Base-by-base conservation (phyloP, 2,888 invertebrate species). In the Hirtodrosophila trivittata region DNA sequence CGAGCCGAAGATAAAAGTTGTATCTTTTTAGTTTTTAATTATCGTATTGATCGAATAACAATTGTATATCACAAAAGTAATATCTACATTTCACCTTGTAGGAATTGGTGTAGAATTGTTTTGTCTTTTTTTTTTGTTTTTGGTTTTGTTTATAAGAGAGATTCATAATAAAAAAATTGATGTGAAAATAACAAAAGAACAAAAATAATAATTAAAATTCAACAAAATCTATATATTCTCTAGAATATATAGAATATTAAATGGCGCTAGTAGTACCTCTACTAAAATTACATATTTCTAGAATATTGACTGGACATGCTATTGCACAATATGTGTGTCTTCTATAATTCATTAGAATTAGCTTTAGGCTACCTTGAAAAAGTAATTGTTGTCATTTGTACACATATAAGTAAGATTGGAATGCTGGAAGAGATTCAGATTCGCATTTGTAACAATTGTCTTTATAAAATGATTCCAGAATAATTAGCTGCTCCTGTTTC, bases 71-170 rank as follows among this genome's bases (percentile, higher is more conserved):
- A 82, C 82, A 82, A 82, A 82, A 82, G 87, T 82, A 85, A 82
- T 82, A 85, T 87, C 83, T 82, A 82, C 87, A 82, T 82, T 82
- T 82, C 85, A 82, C 81, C 81, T 82, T 86, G 47, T 66, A 82
- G 81, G 87, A 84, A 66, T 74, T 75, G 77, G 81, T 80, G 86
- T 83, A 76, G 86, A 67, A 59, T 39, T 58, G 66, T 75, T 67
- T 71, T 72, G 41, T 71, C 57, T 71, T 60, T 38, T 56, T 69
- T 46, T 46, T 65, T 51, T 28, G 28, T 9, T 8, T n/a, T 28
- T 28, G 1, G 18, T 21, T 21, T 21, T 21, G 2, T 21, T 21
- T 3, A 3, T 5, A 21, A 39, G 37, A 74, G 69, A 75, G 75
- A 74, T 68, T 58, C 0, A 35, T 60, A 58, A 57, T 59, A 74